Evolutionary conservation across 2,113 vertebrate species (phyloP).

Genomic region (Psammodynastes pulverulentus): DNA sequence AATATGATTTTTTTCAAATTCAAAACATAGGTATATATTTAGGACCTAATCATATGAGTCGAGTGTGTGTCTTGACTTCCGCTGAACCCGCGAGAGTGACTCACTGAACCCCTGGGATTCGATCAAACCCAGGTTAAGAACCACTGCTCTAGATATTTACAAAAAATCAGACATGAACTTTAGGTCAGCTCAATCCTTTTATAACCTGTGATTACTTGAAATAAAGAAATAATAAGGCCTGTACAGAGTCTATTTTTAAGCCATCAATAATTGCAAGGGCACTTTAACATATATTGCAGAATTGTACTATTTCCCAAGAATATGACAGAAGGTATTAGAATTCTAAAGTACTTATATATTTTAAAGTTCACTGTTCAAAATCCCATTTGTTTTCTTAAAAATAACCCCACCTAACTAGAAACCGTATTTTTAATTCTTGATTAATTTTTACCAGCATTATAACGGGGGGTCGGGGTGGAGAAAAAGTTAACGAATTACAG

Average conservation of each 20-base stretch:
- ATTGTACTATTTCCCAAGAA: not conserved
- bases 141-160: not conserved
- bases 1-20: too few relatives aligned
- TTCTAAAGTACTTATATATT: not conserved
- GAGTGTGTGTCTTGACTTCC: too few relatives aligned
- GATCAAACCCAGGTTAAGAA: too few relatives aligned
- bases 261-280: not conserved
- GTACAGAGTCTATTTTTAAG: not conserved
- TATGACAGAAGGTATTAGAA: not conserved
- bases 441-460: not conserved
- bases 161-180: not conserved
- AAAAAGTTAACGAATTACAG: not conserved
- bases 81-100: too few relatives aligned
- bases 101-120: too few relatives aligned
- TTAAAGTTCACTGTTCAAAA: not conserved
- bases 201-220: not conserved
- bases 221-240: not conserved
- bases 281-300: not conserved
- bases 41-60: too few relatives aligned
- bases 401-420: not conserved
- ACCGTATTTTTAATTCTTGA: not conserved
- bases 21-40: too few relatives aligned
- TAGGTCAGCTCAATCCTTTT: not conserved
- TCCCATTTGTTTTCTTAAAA: not conserved
- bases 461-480: not conserved